Evolutionary conservation across 2,888 invertebrate genomes (phyloP), one percentile per base, ranked within the genome.

Genomic region (Hipparchia sbordonii): DNA sequence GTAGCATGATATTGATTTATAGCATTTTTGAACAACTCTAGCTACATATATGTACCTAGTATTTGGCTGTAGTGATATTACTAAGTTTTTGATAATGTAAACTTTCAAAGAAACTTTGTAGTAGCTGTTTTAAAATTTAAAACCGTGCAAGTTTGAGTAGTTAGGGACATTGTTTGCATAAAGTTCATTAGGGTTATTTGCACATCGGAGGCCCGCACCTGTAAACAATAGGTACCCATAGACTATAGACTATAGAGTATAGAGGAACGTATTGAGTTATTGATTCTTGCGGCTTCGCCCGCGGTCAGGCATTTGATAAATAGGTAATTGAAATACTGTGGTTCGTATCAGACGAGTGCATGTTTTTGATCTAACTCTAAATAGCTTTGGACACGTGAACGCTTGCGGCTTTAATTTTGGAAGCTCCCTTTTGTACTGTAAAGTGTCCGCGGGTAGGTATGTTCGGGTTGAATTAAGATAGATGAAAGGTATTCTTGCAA

Each of bases 271-370:
- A 78, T 79, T 78, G 78, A 77, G 79, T 78, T 78, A 80, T 80
- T 80, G 81, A 81, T 82, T 79, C 75, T 73, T 76, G 77, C 74
- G 74, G 74, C 75, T 74, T 73, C 76, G 70, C 76, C 75, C 75
- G 75, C 77, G 79, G 76, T 72, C 77, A 74, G 74, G 73, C 76
- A 72, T 72, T 76, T 77, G 74, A 72, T 80, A 78, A 79, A 82
- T 80, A 78, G 78, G 81, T 80, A 78, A 81, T 80, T 79, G 76
- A 76, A 77, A 77, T 74, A 75, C 68, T 54, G 72, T 66, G 71
- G 67, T 63, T 45, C 63, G 52, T 72, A 67, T 51, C 63, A 74
- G 70, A 52, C 52, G 48, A 59, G 62, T 70, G 67, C 65, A 65
- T 65, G 65, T 74, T 74, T 74, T 74, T 74, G 73, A 69, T 69